phyloP scores from a whole-genome alignment of 2,888 invertebrate genomes.

The Calliscelio sp. region DNA sequence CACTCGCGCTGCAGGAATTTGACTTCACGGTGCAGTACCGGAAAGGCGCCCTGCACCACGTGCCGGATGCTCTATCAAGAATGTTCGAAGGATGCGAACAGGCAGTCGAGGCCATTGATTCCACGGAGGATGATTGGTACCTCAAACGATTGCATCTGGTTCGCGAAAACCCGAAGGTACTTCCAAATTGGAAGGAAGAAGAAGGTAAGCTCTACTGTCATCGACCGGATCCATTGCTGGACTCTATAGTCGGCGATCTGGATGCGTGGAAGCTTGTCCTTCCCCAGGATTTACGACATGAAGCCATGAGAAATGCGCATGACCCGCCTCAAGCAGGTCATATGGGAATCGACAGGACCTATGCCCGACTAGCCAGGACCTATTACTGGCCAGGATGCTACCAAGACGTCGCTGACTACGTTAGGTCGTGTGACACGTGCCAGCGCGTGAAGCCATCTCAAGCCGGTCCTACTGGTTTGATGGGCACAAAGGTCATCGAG shows the following conservation, averaged over 20 bases:
- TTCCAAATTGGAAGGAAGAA: not conserved
- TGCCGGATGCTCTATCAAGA: not conserved
- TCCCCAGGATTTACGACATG: not conserved
- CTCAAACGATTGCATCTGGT: not conserved
- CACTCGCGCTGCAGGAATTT: not conserved
- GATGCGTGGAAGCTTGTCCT: not conserved
- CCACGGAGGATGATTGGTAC: not conserved
- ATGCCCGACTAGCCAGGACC: not conserved
- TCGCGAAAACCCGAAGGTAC: not conserved
- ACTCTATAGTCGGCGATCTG: not conserved
- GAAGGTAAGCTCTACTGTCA: not conserved
- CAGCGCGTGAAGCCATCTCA: not conserved
- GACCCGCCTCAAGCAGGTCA: not conserved
- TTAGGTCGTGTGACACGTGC: not conserved
- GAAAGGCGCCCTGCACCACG: not conserved
- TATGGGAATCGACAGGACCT: not conserved
- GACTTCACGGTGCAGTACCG: not conserved
- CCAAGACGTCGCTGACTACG: not conserved
- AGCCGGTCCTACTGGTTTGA: not conserved
- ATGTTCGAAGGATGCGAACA: not conserved
- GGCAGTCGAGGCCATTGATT: not conserved
- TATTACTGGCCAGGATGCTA: not conserved
- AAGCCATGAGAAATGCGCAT: not conserved
- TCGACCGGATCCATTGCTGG: not conserved
- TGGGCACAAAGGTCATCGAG: not conserved